phyloP scores from a whole-genome alignment of 2,888 invertebrate genomes.

The Scaptomyza caliginosa region DNA sequence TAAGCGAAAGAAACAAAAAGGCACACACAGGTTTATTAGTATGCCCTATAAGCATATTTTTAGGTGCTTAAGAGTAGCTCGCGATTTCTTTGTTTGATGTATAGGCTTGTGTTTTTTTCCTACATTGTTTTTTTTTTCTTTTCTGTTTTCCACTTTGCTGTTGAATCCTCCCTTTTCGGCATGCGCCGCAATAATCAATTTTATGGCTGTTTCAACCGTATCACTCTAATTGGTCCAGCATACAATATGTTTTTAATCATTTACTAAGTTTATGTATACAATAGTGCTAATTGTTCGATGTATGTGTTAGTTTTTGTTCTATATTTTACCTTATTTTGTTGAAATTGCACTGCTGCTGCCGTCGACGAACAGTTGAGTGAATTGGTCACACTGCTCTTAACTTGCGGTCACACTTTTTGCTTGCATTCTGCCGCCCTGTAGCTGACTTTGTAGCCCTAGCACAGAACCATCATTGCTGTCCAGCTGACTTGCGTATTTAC shows the following conservation, averaged over 20 bases:
- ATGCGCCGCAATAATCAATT: slow-evolving; percentile 79
- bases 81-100: slow-evolving; percentile 62
- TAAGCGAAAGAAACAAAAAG: slow-evolving; percentile 23
- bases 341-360: slow-evolving; percentile 69
- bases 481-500: slow-evolving; percentile 44
- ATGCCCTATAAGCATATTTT: slow-evolving; percentile 37
- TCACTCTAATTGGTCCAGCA: slow-evolving; percentile 14
- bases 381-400: slow-evolving; percentile 38
- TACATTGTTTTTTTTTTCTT: slow-evolving; percentile 43
- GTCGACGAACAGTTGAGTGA: slow-evolving; percentile 40
- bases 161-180: slow-evolving; percentile 75
- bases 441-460: slow-evolving; percentile 11
- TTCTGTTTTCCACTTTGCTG: slow-evolving; percentile 37
- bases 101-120: slow-evolving; percentile 46
- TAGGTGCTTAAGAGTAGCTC: slow-evolving; percentile 16
- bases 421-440: slow-evolving; percentile 11
- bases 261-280: slow-evolving; percentile 7
- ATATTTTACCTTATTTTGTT: slow-evolving; percentile 77
- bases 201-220: slow-evolving; percentile 22
- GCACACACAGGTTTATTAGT: slow-evolving; percentile 14
- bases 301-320: slow-evolving; percentile 42
- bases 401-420: slow-evolving; percentile 17
- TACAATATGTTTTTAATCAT: slow-evolving; percentile 19
- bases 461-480: slow-evolving; percentile 12
- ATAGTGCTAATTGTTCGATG: slow-evolving; percentile 54